Evolutionary conservation across 2,888 invertebrate genomes (phyloP).

Genomic region (Strigamia crassipes): DNA sequence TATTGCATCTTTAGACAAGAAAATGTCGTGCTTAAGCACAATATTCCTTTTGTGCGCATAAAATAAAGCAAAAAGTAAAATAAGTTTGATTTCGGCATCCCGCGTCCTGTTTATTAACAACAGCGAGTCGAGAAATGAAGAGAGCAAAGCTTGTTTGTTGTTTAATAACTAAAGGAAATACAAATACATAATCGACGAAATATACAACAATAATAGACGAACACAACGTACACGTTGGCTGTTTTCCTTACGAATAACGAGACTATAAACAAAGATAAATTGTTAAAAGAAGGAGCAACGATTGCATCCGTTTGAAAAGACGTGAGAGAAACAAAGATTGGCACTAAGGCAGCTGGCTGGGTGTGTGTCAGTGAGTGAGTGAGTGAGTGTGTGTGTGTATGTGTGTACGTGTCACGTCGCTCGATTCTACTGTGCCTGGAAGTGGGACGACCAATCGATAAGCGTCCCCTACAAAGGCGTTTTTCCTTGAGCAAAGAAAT

Average conservation of each 20-base stretch:
- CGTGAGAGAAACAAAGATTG: not conserved
- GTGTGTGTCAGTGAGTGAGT: not conserved
- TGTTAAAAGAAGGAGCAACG: not conserved
- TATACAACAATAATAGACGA: not conserved
- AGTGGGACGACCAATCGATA: not conserved
- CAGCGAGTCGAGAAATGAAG: not conserved
- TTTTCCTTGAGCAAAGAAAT: constrained; percentile 14
- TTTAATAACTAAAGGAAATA: constrained; percentile 18
- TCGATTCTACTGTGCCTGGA: constrained; percentile 25
- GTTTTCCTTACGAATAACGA: not conserved
- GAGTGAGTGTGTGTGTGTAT: too few species aligned
- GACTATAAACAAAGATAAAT: not conserved
- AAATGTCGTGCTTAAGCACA: too few species aligned
- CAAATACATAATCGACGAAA: not conserved
- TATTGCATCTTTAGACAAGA: too few species aligned
- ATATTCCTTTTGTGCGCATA: too few species aligned
- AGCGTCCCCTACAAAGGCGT: constrained; percentile 20
- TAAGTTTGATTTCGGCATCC: too few species aligned
- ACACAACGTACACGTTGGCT: not conserved
- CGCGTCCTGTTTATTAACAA: too few species aligned
- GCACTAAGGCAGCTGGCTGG: constrained; percentile 25
- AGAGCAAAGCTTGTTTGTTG: constrained; percentile 12
- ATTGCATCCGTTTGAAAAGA: constrained; percentile 2
- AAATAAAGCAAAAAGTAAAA: too few species aligned
- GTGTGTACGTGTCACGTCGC: not conserved